Evolutionary conservation across 92 coral and sea anemone genomes (phyloP).

Genomic region (Montipora capitata): DNA sequence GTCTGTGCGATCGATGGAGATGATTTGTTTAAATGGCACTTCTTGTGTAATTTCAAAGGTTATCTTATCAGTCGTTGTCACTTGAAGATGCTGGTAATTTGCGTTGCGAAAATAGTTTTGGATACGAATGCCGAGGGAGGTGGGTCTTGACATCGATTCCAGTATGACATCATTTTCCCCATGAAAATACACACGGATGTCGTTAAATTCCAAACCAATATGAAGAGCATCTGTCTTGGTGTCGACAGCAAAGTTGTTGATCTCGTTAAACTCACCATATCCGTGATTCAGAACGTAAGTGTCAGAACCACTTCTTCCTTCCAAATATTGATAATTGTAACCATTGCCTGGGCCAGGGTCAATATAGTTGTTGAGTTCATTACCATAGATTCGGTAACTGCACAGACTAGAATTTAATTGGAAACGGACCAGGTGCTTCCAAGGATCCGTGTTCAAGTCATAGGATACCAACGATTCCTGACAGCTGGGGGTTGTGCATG

Average conservation of each 20-base stretch:
- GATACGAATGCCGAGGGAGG: conserved; percentile 43
- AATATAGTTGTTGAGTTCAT: conserved; percentile 67
- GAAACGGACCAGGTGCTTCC: conserved; percentile 65
- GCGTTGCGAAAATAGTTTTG: conserved; percentile 14
- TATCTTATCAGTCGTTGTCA: conserved; percentile 42
- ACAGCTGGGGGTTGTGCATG: conserved; percentile 33
- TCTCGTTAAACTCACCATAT: conserved; percentile 71
- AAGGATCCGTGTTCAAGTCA: conserved; percentile 37
- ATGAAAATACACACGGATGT: conserved; percentile 46
- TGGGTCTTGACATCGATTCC: conserved; percentile 48
- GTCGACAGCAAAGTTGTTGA: conserved; percentile 64
- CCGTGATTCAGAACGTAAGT: conserved; percentile 68
- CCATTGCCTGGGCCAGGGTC: conserved; percentile 80
- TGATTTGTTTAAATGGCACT: conserved; percentile 32
- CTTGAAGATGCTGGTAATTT: conserved; percentile 60
- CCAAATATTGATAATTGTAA: conserved; percentile 52
- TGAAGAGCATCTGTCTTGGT: conserved; percentile 48
- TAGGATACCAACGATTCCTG: neutral
- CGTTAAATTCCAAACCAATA: conserved; percentile 62
- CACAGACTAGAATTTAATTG: conserved; percentile 69
- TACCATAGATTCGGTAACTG: conserved; percentile 70
- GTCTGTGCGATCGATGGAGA: conserved; percentile 30
- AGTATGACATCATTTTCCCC: conserved; percentile 40
- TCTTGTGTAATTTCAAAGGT: conserved; percentile 35
- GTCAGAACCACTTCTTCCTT: conserved; percentile 65